Base-by-base conservation (phyloP, 2,797 vertebrate species). In the Mycteria americana region DNA sequence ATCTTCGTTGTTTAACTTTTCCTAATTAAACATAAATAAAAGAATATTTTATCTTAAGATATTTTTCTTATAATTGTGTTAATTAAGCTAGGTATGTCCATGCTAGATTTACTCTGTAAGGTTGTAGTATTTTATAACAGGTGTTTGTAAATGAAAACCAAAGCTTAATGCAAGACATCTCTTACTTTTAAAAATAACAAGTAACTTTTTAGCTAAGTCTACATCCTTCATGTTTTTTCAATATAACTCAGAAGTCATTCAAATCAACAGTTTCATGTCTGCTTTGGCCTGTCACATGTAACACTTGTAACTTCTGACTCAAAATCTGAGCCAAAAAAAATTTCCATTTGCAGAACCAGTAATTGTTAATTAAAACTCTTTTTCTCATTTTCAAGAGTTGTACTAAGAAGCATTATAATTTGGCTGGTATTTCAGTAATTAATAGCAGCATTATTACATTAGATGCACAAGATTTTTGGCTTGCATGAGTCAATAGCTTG, bases 351-450 rank as follows among this genome's bases (percentile, higher is more conserved):
- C 18, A n/a, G 91, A 81, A 33, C 3, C 22, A 63, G 45, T 92
- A 72, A 82, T 87, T 95, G 63, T 96, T 96, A 92, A 95, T 78
- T 86, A 73, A 90, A 97, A 89, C 43, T 92, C 64, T 67, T 85
- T 48, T 70, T 85, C 65, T 88, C 43, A 45, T 81, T 92, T 92
- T 8, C 28, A 85, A 46, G 48, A 67, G 25, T 90, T 82, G 70
- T 88, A 88, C 28, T 45, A 27, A 72, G 70, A 16, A 89, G 7
- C 83, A 45, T 87, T 85, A 24, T 85, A 63, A 88, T 94, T 97
- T 70, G 74, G 39, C 62, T 91, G 64, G 14, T 88, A 79, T 94
- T 95, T 96, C 92, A 83, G 68, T 82, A 69, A 96, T 93, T 88
- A 93, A 41, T 48, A 63, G 89, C 51, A 91, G 67, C 67, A 22